Percentiles rank a stretch among this genome's conserved stretches.
phyloP scores from a whole-genome alignment of 2,113 vertebrate species.

The Psittacula cyanocephala region DNA sequence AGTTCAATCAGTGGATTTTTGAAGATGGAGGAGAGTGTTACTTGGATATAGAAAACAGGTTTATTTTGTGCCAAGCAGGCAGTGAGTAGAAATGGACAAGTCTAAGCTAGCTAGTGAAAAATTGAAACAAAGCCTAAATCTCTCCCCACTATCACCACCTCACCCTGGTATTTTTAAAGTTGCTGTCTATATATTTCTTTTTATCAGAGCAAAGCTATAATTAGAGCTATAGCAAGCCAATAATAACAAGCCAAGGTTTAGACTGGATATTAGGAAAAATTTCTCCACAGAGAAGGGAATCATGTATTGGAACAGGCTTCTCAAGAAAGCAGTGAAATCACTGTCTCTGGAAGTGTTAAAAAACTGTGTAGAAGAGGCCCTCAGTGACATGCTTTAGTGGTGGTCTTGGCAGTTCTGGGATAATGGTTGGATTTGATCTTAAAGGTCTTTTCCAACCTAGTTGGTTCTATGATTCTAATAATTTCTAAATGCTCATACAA shows the following conservation, averaged over 20 bases:
- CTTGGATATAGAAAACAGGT: neutral
- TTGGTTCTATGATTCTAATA: neutral
- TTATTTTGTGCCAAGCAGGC: conserved; percentile 19
- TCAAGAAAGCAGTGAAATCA: neutral
- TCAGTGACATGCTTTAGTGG: neutral
- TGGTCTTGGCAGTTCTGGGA: neutral
- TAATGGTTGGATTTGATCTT: neutral
- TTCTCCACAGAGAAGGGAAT: neutral
- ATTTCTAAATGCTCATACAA: neutral
- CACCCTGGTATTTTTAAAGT: neutral
- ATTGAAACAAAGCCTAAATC: neutral
- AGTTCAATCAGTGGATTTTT: conserved; percentile 31
- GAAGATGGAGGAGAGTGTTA: conserved; percentile 34
- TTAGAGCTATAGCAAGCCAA: neutral
- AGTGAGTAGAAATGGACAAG: neutral
- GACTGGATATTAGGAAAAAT: neutral
- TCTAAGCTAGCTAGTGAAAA: conserved; percentile 34
- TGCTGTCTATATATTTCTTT: neutral
- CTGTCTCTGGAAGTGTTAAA: neutral
- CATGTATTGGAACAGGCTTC: neutral
- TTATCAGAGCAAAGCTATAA: neutral
- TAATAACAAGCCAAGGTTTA: neutral
- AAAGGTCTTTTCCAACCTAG: neutral
- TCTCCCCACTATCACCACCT: neutral
- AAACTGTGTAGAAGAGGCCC: neutral